Base-by-base conservation (phyloP, 2,888 invertebrate species). In the Acronicta aceris region DNA sequence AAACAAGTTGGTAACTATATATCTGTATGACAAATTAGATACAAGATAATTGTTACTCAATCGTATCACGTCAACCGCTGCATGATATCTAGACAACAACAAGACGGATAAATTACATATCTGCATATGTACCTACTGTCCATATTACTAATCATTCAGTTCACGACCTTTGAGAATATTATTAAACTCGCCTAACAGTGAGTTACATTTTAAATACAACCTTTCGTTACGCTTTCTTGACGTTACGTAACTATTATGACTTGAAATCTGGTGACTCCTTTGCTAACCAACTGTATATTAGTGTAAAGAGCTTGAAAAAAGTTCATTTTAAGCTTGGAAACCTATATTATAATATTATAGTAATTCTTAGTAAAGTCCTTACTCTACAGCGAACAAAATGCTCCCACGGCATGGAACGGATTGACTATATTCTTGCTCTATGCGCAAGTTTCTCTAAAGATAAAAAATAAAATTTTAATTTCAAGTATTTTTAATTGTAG, bases 241-340 rank as follows among this genome's bases (percentile, higher is more conserved):
- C 5, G 36, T 66, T 56, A 59, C 56, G 53, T n/a, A 66, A 66
- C n/a, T 16, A 41, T 71, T 71, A 62, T 66, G 13, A 60, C 55
- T 57, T 30, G 30, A 56, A 60, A 47, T 57, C 60, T 60, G 42
- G 47, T 36, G 47, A 56, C 48, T 52, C 46, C 55, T 52, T 57
- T 48, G n/a, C 42, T 46, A 46, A 62, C 57, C 51, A 17, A 10
- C 43, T 38, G 41, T 40, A 33, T 30, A 30, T 1, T 21, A 17
- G 27, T 56, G 27, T 55, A 56, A 47, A 36, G 56, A 55, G 51
- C 45, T 50, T 51, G 36, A 54, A 56, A 59, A 69, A 46, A 64
- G 27, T 60, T 38, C 47, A 48, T 57, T 30, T 9, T 9, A 30
- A 30, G 5, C 5, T 5, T 27, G 27, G 5, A 27, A 27, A 27